Base-by-base conservation (phyloP, 2,888 invertebrate species). In the Sinhomidia bicolor region DNA sequence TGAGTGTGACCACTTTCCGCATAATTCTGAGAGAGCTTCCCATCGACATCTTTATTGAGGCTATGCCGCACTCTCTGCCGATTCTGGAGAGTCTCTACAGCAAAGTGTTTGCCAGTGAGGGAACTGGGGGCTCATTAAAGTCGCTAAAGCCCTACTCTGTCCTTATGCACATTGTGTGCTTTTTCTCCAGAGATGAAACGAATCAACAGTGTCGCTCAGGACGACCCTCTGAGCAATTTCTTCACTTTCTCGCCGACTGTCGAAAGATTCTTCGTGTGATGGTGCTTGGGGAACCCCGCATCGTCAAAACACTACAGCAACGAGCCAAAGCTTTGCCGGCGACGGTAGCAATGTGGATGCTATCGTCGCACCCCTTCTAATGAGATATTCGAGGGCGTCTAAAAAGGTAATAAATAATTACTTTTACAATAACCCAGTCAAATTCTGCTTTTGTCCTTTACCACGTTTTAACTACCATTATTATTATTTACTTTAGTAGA, bases 11-110 rank as follows among this genome's bases (percentile, higher is more conserved):
- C 0, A 97, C 97, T 2, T 95, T 98, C 92, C 96, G 96, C 90
- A 95, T 96, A 1, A 92, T 92, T 85, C 91, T 94, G 54, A 92
- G 93, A 0, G 98, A 98, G 91, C 94, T 98, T 90, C 98, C 98
- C 0, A 95, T 98, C 80, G 98, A 98, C 93, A 94, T 97, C 91
- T 94, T 98, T 92, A 96, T 98, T n/a, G 98, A 98, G 92, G 96
- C 97, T 1, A 94, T 98, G 93, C 98, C 98, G 0, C 97, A 97
- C 93, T 97, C 97, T 20, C 95, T 98, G 1, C 96, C 97, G 92
- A 95, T 98, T 74, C 94, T 98, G 92, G 98, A 98, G 93, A 97
- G 98, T 0, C 95, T 98, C 26, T 96, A 95, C 91, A 94, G 94
- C 71, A 94, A 94, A 93, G 91, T 92, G 14, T 94, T 94, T 90